Evolutionary conservation across 2,113 vertebrate species (phyloP), one percentile per base, ranked within the genome.

Genomic region (Rhizomys pruinosus): DNA sequence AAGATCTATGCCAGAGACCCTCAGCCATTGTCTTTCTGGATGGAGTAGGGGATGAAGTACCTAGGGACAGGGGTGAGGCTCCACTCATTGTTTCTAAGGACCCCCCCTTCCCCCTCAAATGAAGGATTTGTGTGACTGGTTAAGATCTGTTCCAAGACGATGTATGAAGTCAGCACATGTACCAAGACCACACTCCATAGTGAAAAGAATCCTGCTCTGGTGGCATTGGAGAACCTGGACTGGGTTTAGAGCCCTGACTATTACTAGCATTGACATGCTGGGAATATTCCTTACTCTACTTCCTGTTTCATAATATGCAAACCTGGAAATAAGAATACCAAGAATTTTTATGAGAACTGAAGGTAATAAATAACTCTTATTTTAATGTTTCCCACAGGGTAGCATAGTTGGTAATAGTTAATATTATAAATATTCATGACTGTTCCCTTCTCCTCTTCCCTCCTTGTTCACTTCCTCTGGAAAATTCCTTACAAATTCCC

Each of bases 351-450:
- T 52, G 47, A 52, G 47, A 52, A 52, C 19, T 87, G 39, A 89
- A 91, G 34, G 73, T 81, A 88, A 71, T n/a, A 66, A 87, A 79
- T 55, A 63, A 34, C 63, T 79, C 64, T 91, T 85, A 39, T 84
- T 91, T 89, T 82, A 79, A 69, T 87, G 42, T 91, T 93, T 84
- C 32, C 42, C 17, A 55, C 1, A n/a, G 39, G 39, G 17, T 85
- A 91, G 47, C 25, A 87, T 47, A 89, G 6, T 34, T 61, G 90
- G 42, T 55, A 77, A 76, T 68, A 88, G n/a, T 74, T 66, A 73
- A 27, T 52, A 44, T 71, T 79, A 8, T 32, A 94, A 87, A 42
- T 88, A 69, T 66, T 52, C 71, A 59, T 69, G 20, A 72, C 72
- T 59, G 44, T 37, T 71, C 57, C 63, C 23, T 37, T 81, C 19